A percentile compares a stretch with the other conserved stretches of the same genome.
Evolutionary conservation across 2,113 vertebrate genomes (phyloP).

Genomic region (Colaptes auratus): DNA sequence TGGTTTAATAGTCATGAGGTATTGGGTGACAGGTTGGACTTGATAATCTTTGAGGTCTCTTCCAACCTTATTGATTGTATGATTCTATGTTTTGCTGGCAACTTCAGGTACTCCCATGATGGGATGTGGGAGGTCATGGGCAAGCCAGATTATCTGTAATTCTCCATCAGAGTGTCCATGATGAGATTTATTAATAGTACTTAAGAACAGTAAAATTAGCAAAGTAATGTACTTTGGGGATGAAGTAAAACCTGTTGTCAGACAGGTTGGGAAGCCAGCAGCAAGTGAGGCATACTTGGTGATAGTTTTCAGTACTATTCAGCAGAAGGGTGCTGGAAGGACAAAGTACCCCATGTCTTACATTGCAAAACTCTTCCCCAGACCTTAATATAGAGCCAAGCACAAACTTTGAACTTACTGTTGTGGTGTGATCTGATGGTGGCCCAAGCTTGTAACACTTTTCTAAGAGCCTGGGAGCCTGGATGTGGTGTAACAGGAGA

Average conservation of each 20-base stretch:
- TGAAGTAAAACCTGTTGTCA: not conserved
- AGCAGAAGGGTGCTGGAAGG: not conserved
- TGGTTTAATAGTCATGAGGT: no score
- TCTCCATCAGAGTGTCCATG: not conserved
- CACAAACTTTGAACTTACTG: not conserved
- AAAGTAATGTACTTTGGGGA: not conserved
- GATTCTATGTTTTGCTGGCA: not conserved
- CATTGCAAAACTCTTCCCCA: not conserved
- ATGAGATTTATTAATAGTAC: constrained; percentile 4
- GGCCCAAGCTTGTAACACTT: not conserved
- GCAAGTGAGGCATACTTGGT: not conserved
- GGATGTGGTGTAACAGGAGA: not conserved
- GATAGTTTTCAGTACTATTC: not conserved
- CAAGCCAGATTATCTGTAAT: not conserved
- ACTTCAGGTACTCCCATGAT: constrained; percentile 1
- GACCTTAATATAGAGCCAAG: not conserved
- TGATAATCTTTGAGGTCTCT: no score
- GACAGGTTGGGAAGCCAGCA: not conserved
- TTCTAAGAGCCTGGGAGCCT: not conserved
- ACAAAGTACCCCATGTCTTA: fast-evolving
- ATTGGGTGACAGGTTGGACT: no score
- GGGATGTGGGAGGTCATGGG: not conserved
- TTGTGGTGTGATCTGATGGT: fast-evolving
- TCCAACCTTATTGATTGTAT: no score
- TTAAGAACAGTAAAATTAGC: constrained; percentile 1